phyloP scores from a whole-genome alignment of 1,140 invertebrate species.

The Zaprionus ghesquierei region DNA sequence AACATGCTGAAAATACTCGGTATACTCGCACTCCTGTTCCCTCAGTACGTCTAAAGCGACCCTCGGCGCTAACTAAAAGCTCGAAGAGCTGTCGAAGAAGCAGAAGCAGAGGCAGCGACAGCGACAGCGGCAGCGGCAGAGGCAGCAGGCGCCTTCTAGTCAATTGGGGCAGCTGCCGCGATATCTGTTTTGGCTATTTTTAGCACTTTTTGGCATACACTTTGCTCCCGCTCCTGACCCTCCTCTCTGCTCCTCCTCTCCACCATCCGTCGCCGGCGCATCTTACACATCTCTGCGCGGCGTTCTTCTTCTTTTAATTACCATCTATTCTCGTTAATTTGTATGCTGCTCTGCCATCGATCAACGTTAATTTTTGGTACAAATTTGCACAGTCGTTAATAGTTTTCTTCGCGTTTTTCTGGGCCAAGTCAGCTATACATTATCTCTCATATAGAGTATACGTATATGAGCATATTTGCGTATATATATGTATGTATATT shows the following conservation, averaged over 20 bases:
- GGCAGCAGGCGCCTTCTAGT: slow-evolving; percentile 10
- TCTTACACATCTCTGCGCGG: slow-evolving; percentile 1
- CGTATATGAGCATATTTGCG: no score
- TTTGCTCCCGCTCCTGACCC: background rate
- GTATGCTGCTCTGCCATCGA: slow-evolving; percentile 18
- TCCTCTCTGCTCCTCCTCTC: background rate
- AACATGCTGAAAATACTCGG: slow-evolving; percentile 29
- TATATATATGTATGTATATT: background rate
- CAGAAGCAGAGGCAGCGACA: background rate
- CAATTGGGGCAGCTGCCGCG: slow-evolving; percentile 30
- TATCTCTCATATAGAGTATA: background rate
- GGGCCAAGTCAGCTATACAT: background rate
- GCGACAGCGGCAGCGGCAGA: slow-evolving; percentile 2
- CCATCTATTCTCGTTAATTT: slow-evolving; percentile 36
- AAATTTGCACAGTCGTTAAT: slow-evolving; percentile 36
- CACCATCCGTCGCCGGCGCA: background rate
- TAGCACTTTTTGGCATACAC: slow-evolving; percentile 49
- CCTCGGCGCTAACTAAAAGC: slow-evolving; percentile 35
- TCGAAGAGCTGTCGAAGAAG: background rate
- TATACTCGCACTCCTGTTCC: slow-evolving; percentile 16
- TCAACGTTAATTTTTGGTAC: slow-evolving; percentile 44
- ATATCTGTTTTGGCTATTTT: slow-evolving; percentile 51
- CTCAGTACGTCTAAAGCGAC: slow-evolving; percentile 30
- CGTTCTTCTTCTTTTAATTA: slow-evolving; percentile 20
- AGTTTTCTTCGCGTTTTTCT: background rate